Evolutionary conservation across 2,113 vertebrate genomes (phyloP).

Genomic region (Malaclemys terrapin): DNA sequence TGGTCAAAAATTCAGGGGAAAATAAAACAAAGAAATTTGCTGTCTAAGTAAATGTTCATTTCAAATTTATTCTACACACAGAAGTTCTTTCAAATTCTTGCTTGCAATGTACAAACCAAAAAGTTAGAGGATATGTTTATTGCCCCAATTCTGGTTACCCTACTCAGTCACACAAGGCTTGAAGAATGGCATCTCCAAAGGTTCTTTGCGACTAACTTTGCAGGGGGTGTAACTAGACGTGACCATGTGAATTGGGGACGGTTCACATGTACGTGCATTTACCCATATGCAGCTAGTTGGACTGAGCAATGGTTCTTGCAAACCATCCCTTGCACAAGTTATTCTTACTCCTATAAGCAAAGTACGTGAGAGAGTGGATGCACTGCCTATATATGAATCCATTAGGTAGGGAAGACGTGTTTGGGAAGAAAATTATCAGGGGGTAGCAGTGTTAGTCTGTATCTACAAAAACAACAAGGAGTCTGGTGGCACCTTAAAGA

Average conservation of each 20-base stretch:
- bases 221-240: neutral
- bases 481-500: too few species aligned
- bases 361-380: neutral
- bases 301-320: neutral
- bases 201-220: neutral
- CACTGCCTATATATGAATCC: neutral
- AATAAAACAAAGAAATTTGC: neutral
- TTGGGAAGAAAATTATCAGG: neutral
- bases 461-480: too few species aligned
- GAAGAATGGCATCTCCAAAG: neutral
- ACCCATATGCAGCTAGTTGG: neutral
- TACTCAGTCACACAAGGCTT: neutral
- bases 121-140: neutral
- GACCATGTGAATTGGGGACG: neutral
- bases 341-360: conserved; percentile 2
- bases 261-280: neutral
- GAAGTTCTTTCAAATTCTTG: neutral
- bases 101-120: neutral
- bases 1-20: conserved; percentile 49
- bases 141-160: neutral
- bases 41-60: neutral
- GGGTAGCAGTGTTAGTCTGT: too few species aligned
- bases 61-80: neutral
- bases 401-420: conserved; percentile 32
- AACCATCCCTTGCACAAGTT: neutral